Base-by-base conservation (phyloP, 1,140 invertebrate genomes). In the Condylostylus longicornis region DNA sequence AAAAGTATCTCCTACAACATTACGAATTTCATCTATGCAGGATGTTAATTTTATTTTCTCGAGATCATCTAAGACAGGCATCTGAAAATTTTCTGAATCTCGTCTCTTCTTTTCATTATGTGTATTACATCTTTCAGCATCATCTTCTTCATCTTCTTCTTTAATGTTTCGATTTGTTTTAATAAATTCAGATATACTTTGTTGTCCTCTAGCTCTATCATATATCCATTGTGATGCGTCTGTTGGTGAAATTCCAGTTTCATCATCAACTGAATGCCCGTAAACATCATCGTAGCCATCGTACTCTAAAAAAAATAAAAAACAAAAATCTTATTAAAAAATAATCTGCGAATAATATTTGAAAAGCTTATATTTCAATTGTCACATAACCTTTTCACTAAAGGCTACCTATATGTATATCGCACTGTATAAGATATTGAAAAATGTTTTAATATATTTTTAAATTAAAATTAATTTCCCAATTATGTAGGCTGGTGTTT, bases 221-320 rank as follows among this genome's bases (percentile, higher is more conserved):
- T 79, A 95, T 49, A 91, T 74, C 64, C 86, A 95, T 51, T 86
- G 79, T 33, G 76, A 70, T 28, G 71, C 69, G 70, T 88, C 84
- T 52, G 78, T 79, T 5, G 90, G 89, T 18, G 89, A 95, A 40
- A 90, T 75, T 54, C 79, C 82, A 54, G 78, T 82, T 49, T 89
- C 86, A 53, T 87, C 83, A 63, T 94, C 88, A 17, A 93, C 75
- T 14, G 88, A 93, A 62, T 89, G 82, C 3, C 87, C 87, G 59
- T 91, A 93, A 40, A 87, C 74, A 67, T 91, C 84, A 51, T 91
- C 83, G 55, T 86, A 88, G 32, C 75, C 79, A 51, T 91, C 86
- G 60, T 86, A 90, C 53, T 91, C 88, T 82, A 47, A 10, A 57
- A 47, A 42, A 40, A 47, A 51, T 41, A 29, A 39, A n/a, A n/a